Conservation (phyloP, 1,140 invertebrate species). For the Chironomus tepperi region DNA sequence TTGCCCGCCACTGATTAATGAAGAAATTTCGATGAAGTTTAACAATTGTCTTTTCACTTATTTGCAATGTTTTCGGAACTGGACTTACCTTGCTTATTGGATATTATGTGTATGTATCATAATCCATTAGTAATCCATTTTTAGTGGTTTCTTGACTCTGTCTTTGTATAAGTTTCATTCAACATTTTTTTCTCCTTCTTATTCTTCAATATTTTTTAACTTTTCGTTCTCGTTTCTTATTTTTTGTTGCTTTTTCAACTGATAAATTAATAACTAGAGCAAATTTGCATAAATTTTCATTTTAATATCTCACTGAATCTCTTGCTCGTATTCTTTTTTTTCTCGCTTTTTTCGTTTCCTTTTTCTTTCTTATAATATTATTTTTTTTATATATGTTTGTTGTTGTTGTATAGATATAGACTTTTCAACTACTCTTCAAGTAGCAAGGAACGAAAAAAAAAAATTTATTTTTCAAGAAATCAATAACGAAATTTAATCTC, state of each 20-base stretch:
- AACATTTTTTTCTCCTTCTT: not conserved
- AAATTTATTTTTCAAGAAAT: not conserved
- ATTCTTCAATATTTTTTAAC: not conserved
- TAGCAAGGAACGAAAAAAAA: not conserved
- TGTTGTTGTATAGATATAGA: not conserved
- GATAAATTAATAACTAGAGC: conserved; percentile 14
- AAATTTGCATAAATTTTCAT: conserved; percentile 15
- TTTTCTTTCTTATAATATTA: not conserved
- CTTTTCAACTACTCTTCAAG: not conserved
- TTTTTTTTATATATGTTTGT: not conserved
- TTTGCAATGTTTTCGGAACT: not conserved
- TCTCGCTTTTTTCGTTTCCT: not conserved
- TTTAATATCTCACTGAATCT: conserved; percentile 14
- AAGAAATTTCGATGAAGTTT: not conserved
- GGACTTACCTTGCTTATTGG: not conserved
- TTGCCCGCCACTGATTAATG: no score
- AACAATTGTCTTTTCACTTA: not conserved
- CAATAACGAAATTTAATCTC: conserved; percentile 9
- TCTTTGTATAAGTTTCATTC: not conserved
- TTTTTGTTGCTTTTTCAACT: not conserved
- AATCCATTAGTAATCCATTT: conserved; percentile 9
- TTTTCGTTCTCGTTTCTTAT: not conserved
- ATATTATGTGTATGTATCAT: not conserved
- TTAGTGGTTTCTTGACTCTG: conserved; percentile 1
- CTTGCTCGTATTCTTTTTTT: not conserved